phyloP scores from a whole-genome alignment of 2,888 invertebrate genomes.

The Cerastoderma edule region DNA sequence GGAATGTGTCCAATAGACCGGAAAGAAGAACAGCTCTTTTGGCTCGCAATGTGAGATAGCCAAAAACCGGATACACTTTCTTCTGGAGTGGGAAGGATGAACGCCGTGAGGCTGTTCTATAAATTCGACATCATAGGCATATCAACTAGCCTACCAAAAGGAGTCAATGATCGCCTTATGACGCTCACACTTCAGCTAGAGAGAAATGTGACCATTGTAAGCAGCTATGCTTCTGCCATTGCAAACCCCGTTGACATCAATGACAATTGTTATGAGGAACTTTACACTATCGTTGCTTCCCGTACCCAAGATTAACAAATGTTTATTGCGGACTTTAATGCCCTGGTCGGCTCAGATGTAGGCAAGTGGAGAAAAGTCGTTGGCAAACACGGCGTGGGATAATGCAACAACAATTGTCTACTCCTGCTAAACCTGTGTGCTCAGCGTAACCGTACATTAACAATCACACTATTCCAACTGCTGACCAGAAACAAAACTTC shows the following conservation, averaged over 20 bases:
- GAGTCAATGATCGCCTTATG: no score
- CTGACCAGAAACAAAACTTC: conserved; percentile 7
- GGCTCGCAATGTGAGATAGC: neutral
- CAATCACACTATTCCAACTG: conserved; percentile 14
- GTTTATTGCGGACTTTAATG: no score
- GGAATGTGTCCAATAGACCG: neutral
- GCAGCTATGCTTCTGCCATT: conserved; percentile 33
- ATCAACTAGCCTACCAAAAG: no score
- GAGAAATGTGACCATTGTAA: conserved; percentile 24
- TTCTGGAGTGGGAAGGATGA: neutral
- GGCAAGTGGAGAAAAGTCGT: conserved; percentile 22
- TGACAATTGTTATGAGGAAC: conserved; percentile 42
- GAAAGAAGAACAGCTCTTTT: neutral
- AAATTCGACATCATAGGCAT: no score
- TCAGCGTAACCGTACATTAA: neutral
- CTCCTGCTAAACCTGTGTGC: no score
- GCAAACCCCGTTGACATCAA: conserved; percentile 44
- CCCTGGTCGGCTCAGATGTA: conserved; percentile 30
- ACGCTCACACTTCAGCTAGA: no score
- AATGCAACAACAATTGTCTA: conserved; percentile 20
- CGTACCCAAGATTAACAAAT: conserved; percentile 27
- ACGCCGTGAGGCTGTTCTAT: neutral
- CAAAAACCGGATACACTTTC: conserved; percentile 13
- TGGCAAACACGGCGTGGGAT: conserved; percentile 28
- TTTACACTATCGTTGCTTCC: conserved; percentile 21